phyloP scores from a whole-genome alignment of 1,140 invertebrate species.

The Megalopta genalis region DNA sequence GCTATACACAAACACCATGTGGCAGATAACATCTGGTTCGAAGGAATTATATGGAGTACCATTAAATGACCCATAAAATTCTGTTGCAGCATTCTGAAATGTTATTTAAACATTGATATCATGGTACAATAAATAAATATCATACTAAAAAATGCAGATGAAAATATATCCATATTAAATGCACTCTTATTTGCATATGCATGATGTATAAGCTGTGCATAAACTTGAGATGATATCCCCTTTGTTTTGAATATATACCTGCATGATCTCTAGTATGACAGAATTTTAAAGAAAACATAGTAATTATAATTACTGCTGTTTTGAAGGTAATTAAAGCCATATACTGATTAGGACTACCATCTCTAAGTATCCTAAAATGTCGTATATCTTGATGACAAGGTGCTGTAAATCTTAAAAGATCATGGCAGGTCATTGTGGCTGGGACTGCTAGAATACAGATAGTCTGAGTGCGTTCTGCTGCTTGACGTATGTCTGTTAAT shows the following conservation, averaged over 20 bases:
- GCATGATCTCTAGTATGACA: neutral
- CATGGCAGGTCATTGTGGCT: slow-evolving; percentile 94
- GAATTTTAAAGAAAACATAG: neutral
- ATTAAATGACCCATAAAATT: slow-evolving; percentile 97
- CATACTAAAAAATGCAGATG: neutral
- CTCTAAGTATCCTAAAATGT: slow-evolving; percentile 94
- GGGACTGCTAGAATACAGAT: slow-evolving; percentile 96
- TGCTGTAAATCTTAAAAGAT: slow-evolving; percentile 96
- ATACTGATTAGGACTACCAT: slow-evolving; percentile 95
- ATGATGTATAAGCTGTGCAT: neutral
- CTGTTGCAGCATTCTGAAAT: slow-evolving; percentile 88
- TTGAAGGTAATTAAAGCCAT: slow-evolving; percentile 96
- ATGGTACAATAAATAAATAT: slow-evolving; percentile 8
- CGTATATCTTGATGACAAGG: slow-evolving; percentile 94
- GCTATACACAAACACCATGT: slow-evolving; percentile 96
- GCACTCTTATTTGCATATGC: too few species aligned
- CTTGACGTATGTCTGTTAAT: slow-evolving; percentile 84
- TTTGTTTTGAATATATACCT: neutral
- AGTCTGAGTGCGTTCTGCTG: slow-evolving; percentile 88
- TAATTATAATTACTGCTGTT: slow-evolving; percentile 80
- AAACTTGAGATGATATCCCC: neutral
- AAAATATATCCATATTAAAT: neutral
- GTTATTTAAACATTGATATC: slow-evolving; percentile 1
- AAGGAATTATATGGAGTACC: slow-evolving; percentile 95
- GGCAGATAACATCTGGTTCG: slow-evolving; percentile 93